These are phyloP conservation scores for Tyrannus savana DNA, from an alignment of 2,113 vertebrate species.

Conservation along the genomic window DNA sequence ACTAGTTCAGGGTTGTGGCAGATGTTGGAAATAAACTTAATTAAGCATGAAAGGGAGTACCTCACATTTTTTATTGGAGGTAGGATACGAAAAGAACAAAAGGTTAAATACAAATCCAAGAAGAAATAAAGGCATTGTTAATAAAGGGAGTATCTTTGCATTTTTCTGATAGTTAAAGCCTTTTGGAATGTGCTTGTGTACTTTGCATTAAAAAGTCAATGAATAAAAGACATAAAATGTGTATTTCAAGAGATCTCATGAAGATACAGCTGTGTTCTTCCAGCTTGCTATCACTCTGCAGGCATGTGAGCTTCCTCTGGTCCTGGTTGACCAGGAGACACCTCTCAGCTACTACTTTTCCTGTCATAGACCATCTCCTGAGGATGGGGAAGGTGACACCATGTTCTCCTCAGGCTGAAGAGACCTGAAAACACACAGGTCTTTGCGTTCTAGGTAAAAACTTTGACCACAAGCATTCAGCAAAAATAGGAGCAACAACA, in stretches of 20 bases:
- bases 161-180: neutral
- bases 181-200: neutral
- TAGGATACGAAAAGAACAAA: neutral
- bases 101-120: neutral
- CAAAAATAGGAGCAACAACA: neutral
- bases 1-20: neutral
- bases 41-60: neutral
- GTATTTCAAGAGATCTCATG: neutral
- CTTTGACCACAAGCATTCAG: neutral
- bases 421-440: neutral
- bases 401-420: neutral
- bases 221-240: neutral
- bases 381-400: neutral
- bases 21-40: neutral
- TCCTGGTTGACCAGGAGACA: neutral
- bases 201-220: neutral
- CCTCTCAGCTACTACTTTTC: neutral
- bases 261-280: neutral
- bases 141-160: neutral
- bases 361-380: neutral
- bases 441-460: neutral
- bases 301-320: neutral
- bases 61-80: neutral
- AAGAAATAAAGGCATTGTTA: neutral
- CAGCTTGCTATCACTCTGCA: neutral